These are phyloP conservation scores for Cherax quadricarinatus DNA, from an alignment of 1,140 invertebrate genomes.

Conservation along the genomic window DNA sequence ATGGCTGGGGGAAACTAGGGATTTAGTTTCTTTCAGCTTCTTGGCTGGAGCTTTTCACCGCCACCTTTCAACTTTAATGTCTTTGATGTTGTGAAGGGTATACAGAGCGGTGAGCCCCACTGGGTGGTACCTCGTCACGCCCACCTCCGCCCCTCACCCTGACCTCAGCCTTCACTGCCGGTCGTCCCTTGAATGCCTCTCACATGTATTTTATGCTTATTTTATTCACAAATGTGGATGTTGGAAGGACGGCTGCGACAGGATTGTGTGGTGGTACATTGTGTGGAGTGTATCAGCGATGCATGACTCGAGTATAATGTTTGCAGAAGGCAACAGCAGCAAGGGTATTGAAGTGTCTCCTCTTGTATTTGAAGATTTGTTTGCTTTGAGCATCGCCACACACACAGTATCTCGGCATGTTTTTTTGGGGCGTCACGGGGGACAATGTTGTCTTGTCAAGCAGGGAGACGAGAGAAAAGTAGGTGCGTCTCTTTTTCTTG, in stretches of 20 bases:
- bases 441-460: not conserved
- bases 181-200: too few species aligned
- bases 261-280: not conserved
- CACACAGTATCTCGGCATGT: not conserved
- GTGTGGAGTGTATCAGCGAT: not conserved
- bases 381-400: not conserved
- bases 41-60: slow-evolving; percentile 33
- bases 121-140: not conserved
- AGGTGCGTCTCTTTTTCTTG: not conserved
- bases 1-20: slow-evolving; percentile 37
- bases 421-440: not conserved
- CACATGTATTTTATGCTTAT: not conserved
- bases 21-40: slow-evolving; percentile 38
- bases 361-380: not conserved
- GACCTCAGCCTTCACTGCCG: not conserved
- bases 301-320: not conserved
- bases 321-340: not conserved
- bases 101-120: slow-evolving; percentile 1
- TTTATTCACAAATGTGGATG: not conserved
- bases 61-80: slow-evolving; percentile 51
- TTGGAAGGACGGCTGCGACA: not conserved
- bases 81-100: slow-evolving; percentile 20
- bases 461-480: not conserved
- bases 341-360: not conserved
- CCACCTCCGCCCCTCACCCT: not conserved